Base-by-base conservation (phyloP, 2,113 vertebrate genomes). In the Alosa alosa region DNA sequence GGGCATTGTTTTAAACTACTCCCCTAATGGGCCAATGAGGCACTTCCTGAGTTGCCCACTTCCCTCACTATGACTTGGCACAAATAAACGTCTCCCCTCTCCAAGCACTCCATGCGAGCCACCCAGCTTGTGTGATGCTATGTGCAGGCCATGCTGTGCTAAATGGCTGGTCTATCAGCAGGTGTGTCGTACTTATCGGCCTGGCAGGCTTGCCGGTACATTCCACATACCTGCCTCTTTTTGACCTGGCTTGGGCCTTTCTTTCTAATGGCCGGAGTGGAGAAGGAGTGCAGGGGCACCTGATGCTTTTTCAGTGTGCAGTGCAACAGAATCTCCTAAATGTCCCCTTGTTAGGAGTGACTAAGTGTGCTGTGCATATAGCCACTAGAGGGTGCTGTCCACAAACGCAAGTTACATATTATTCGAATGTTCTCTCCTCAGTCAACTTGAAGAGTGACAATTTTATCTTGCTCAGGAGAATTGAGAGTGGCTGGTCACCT, bases 381-480 rank as follows among this genome's bases (percentile, higher is more conserved):
- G 44, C 84, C 87, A 88, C 85, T 88, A 83, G 87, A 88, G 75
- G 87, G 85, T 72, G 83, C n/a, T 75, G 55, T 88, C 82, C 47
- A 75, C 87, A 84, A 86, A 68, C 18, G n/a, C 64, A 72, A 78
- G 72, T 31, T 78, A 36, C 1, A 9, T 22, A 11, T 78, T 31
- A 11, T 78, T 31, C 64, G 36, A 7, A 31, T 31, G n/a, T 72
- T 72, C 31, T 72, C 64, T 31, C 20, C 18, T 18, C 25, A 13
- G 25, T 4, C 36, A 78, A 39, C 36, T 17, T 39, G 10, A 41
- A 4, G 0, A 41, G 31, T 36, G 25, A 36, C 64, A 36, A 44
- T 44, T 44, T 36, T 72, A 9, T 72, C 72, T 39, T 31, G 68
- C 31, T 39, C 11, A 11, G 72, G 11, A 78, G 13, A 78, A 39